Evolutionary conservation across 2,797 vertebrate species (phyloP), one percentile per base, ranked within the genome.

Genomic region (Odontamblyopus rebecca): DNA sequence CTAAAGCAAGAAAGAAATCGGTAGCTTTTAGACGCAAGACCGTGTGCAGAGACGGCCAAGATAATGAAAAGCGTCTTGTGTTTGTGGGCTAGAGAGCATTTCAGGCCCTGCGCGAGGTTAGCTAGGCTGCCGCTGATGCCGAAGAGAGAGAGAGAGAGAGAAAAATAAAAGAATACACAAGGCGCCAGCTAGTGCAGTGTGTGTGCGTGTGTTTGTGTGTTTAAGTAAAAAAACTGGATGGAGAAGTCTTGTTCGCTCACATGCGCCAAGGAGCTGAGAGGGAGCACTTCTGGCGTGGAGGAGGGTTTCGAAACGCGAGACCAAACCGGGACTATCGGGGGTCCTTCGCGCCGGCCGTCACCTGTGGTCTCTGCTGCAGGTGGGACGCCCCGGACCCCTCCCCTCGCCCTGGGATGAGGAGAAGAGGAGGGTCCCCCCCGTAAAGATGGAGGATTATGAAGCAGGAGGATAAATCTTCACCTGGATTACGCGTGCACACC

Each of bases 1-100:
- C 96, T 97, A 97, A 98, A 96, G 96, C 93, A 95, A 94, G 95
- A 96, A 95, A 98, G 97, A 97, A 98, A 97, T 98, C 96, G 96
- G 96, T 98, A 97, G 97, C 97, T 99, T 98, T 99, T 99, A 99
- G 91, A 99, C 97, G 96, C 96, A 95, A 95, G 96, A 97, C 97
- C 97, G 98, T 97, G 90, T 81, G 95, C 96, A 97, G 96, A 95
- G 95, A 96, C 96, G 95, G 95, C 94, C 95, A 96, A 98, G 95
- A 96, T 96, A 97, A 97, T 98, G 97, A 99, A 99, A 98, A 96
- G 96, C 95, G 96, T 96, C 96, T 92, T 98, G 96, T 97, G 97
- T 92, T 98, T 95, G 96, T 95, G 95, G 96, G 95, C 94, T 97
- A 96, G 96, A 98, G 97, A 97, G 96, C 96, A 96, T 98, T 97